A percentile compares a stretch with the other conserved stretches of the same genome.
These are phyloP conservation scores for Hydrochoerus hydrochaeris DNA, from an alignment of 2,113 vertebrate species.

Conservation along the genomic window DNA sequence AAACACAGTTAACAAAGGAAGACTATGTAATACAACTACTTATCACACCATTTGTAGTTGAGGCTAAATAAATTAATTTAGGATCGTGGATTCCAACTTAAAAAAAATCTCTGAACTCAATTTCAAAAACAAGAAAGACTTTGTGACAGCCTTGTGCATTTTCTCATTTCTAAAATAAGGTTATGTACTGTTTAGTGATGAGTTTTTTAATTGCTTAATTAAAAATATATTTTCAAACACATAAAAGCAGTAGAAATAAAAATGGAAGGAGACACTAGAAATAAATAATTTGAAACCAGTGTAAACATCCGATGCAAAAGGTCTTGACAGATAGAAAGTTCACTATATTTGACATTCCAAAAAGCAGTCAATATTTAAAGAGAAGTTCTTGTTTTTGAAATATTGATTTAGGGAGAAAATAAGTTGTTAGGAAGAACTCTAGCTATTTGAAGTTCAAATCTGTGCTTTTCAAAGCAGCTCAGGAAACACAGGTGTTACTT, in stretches of 20 bases:
- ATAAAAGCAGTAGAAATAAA: not conserved
- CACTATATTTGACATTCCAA: constrained; percentile 78
- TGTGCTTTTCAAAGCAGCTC: constrained; percentile 55
- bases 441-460: not conserved
- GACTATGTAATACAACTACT: not conserved
- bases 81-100: not conserved
- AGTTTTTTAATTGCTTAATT: not conserved
- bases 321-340: constrained; percentile 72
- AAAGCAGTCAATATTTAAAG: constrained; percentile 80
- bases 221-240: not conserved
- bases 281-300: constrained; percentile 30
- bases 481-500: not conserved
- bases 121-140: not conserved
- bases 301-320: constrained; percentile 65
- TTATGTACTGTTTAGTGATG: not conserved
- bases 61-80: not conserved
- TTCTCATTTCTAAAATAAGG: not conserved
- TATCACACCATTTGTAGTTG: not conserved
- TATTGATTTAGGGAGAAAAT: constrained; percentile 78
- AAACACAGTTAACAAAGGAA: not conserved
- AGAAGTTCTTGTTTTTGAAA: constrained; percentile 75
- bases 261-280: not conserved
- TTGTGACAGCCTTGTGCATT: not conserved
- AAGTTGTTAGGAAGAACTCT: constrained; percentile 46
- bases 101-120: not conserved